Evolutionary conservation across 2,888 invertebrate genomes (phyloP).

Genomic region (Terebella lapidaria): DNA sequence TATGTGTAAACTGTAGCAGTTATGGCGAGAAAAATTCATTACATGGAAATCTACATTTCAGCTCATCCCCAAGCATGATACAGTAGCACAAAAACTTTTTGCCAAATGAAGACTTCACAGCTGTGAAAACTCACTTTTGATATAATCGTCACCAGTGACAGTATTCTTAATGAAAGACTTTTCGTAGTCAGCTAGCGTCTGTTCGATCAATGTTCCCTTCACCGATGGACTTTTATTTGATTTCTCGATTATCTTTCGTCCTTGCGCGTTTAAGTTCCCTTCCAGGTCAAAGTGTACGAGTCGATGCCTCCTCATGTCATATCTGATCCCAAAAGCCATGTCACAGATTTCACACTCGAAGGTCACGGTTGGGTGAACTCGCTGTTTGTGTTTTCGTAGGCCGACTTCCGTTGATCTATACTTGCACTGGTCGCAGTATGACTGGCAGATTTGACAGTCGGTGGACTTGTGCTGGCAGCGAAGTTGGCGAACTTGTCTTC

Average conservation of each 20-base stretch:
- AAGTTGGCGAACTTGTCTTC: no score
- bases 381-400: neutral
- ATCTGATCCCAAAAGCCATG: slow-evolving; percentile 9
- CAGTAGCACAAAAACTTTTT: no score
- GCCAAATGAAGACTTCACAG: no score
- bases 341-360: slow-evolving; percentile 7
- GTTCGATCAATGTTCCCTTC: neutral
- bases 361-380: neutral
- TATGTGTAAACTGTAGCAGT: no score
- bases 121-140: no score
- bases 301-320: slow-evolving; percentile 17
- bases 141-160: no score
- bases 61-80: no score
- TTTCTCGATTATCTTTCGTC: no score
- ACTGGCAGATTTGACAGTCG: neutral
- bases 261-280: neutral
- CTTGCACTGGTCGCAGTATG: neutral
- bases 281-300: slow-evolving; percentile 10
- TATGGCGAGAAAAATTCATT: no score
- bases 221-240: neutral
- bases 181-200: no score
- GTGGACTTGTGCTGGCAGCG: neutral
- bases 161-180: no score
- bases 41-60: no score
- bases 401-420: slow-evolving; percentile 3